These are phyloP conservation scores for Euzophera pinguis DNA, from an alignment of 2,888 invertebrate species.

Conservation along the genomic window DNA sequence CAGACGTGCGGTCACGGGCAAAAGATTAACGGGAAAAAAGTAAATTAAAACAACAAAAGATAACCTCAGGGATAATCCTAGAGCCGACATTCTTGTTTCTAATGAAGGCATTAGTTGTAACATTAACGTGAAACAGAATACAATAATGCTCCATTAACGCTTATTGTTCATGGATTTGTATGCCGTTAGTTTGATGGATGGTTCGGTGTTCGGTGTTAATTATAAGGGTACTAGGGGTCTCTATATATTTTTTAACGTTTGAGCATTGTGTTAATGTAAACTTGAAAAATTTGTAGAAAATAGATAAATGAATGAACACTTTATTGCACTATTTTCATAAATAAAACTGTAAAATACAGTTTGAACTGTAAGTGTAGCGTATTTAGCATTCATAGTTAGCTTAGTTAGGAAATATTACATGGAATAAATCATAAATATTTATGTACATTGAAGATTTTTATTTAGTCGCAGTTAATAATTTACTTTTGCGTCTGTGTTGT, in stretches of 20 bases:
- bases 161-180: constrained; percentile 9
- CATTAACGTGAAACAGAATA: neutral
- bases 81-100: neutral
- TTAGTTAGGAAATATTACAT: too few species aligned
- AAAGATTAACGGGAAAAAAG: neutral
- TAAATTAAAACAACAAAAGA: neutral
- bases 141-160: constrained; percentile 1
- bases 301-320: too few species aligned
- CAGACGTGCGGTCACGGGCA: neutral
- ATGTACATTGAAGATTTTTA: too few species aligned
- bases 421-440: too few species aligned
- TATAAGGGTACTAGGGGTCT: neutral
- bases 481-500: too few species aligned
- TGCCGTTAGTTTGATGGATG: neutral
- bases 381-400: too few species aligned
- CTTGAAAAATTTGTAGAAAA: too few species aligned
- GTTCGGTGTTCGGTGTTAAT: neutral
- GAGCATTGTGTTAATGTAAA: neutral
- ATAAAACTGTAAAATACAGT: too few species aligned
- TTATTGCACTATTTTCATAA: too few species aligned
- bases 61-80: neutral
- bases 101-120: constrained; percentile 10
- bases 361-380: too few species aligned
- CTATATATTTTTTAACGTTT: neutral
- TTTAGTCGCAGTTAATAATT: too few species aligned